Evolutionary conservation across 92 coral and sea anemone genomes (phyloP), one percentile per base, ranked within the genome.

Genomic region (Porites divaricata): DNA sequence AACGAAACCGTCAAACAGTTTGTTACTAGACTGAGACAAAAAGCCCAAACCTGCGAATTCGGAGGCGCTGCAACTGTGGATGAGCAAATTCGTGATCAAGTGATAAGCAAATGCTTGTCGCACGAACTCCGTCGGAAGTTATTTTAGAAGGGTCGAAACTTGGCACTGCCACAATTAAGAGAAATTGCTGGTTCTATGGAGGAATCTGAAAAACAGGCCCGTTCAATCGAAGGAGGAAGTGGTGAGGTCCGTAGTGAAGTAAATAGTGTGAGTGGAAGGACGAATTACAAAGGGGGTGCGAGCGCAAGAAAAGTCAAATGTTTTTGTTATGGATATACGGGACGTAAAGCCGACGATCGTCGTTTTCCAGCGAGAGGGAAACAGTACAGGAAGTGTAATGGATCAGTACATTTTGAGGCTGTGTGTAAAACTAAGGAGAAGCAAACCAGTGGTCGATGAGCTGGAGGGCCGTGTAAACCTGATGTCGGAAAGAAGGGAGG

Each of bases 1-100:
- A 63, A 77, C 23, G 85, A 88, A 69, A 77, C 84, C 14, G 85
- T 88, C 45, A 81, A 83, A 56, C 91, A 88, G 80, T 83, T 51
- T 77, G 59, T 77, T 26, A 88, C 81, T 11, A 85, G 92, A 75
- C 70, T 89, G n/a, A 79, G 87, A 72, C 92, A 84, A 45, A 77
- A 84, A 65, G 80, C 88, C 19, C 83, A 74, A 56, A 66, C 79
- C 19, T 79, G 83, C 56, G 93, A 85, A 62, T 89, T 85, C 75
- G 89, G 89, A 79, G 86, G 70, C 15, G 53, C 58, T 23, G 12
- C 59, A 4, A 84, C 83, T 15, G 69, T 88, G 21, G 89, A 89
- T 13, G 86, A 89, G 68, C 89, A 78, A 63, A 78, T 89, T 71
- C 80, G 92, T 13, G 86, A 83, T 63, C 84, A 88, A 82, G 91